Evolutionary conservation across 2,888 invertebrate genomes (phyloP).

Genomic region (Polydrusus pterygomalis): DNA sequence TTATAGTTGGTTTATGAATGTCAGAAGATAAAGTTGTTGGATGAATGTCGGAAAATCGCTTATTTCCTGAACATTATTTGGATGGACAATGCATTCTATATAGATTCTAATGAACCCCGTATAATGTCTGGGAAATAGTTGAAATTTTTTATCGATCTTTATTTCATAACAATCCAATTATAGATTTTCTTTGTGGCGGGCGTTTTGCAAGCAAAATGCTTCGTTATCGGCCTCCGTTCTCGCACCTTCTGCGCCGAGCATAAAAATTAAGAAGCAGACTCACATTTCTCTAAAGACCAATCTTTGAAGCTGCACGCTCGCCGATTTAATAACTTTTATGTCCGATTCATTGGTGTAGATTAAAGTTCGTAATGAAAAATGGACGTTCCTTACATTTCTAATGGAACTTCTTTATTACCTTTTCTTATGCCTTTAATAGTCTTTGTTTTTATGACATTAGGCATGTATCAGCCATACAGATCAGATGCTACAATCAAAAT

Average conservation of each 20-base stretch:
- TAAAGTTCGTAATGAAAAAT: conserved; percentile 67
- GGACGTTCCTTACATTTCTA: conserved; percentile 64
- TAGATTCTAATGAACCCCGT: conserved; percentile 16
- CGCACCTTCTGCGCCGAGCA: conserved; percentile 63
- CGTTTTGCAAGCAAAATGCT: conserved; percentile 56
- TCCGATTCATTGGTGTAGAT: conserved; percentile 66
- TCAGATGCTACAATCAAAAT: conserved; percentile 22
- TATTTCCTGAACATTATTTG: no score
- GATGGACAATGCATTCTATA: background rate
- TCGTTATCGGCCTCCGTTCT: conserved; percentile 56
- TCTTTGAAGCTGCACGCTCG: conserved; percentile 67
- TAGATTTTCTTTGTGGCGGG: conserved; percentile 56
- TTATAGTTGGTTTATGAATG: no score
- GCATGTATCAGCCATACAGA: no score
- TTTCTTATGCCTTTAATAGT: conserved; percentile 45
- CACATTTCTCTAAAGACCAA: conserved; percentile 67
- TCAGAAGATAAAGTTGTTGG: no score
- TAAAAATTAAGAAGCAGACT: conserved; percentile 65
- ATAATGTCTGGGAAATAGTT: conserved; percentile 34
- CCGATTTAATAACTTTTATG: conserved; percentile 67
- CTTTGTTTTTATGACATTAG: conserved; percentile 30
- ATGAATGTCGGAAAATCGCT: no score
- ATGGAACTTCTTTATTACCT: conserved; percentile 54
- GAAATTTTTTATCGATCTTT: conserved; percentile 49
- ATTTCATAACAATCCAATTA: conserved; percentile 58